Evolutionary conservation across 2,113 vertebrate species (phyloP).

Genomic region (Platichthys stellatus): DNA sequence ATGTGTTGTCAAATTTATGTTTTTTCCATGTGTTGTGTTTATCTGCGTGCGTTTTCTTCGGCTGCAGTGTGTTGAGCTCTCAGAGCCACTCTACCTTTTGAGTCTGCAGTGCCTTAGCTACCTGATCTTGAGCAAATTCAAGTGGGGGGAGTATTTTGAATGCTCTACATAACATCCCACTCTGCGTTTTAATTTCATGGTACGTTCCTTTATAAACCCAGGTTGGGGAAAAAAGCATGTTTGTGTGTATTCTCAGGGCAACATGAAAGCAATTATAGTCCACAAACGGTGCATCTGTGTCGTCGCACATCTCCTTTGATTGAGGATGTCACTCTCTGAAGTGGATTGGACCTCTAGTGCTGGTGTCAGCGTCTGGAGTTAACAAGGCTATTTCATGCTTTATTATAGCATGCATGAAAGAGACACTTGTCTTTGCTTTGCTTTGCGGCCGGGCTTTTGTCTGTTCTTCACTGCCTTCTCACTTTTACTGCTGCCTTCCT

Average conservation of each 20-base stretch:
- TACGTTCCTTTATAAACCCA: slow-evolving; percentile 3
- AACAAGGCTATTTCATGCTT: slow-evolving; percentile 69
- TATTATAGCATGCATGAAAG: slow-evolving; percentile 66
- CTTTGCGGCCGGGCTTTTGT: slow-evolving; percentile 46
- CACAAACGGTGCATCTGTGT: slow-evolving; percentile 39
- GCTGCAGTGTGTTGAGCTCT: not conserved
- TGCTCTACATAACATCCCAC: not conserved
- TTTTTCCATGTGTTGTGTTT: too few species aligned
- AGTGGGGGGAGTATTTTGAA: slow-evolving; percentile 1
- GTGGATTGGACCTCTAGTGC: slow-evolving; percentile 37
- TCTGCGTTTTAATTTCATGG: not conserved
- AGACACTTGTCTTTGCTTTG: slow-evolving; percentile 42
- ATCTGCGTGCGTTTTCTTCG: too few species aligned
- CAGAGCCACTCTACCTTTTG: not conserved
- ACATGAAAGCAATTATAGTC: slow-evolving; percentile 39
- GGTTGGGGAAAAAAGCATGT: slow-evolving; percentile 27
- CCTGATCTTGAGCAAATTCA: not conserved
- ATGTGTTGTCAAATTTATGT: too few species aligned
- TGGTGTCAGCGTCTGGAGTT: slow-evolving; percentile 34
- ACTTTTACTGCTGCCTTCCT: slow-evolving; percentile 17
- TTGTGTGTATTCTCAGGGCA: slow-evolving; percentile 21
- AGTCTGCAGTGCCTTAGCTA: not conserved
- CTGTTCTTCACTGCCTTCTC: slow-evolving; percentile 16
- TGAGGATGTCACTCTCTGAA: slow-evolving; percentile 45
- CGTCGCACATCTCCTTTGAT: slow-evolving; percentile 36